A percentile compares a stretch with the other conserved stretches of the same genome.
Conservation (phyloP, 2,888 invertebrate genomes). For the Pseudococcus longispinus region DNA sequence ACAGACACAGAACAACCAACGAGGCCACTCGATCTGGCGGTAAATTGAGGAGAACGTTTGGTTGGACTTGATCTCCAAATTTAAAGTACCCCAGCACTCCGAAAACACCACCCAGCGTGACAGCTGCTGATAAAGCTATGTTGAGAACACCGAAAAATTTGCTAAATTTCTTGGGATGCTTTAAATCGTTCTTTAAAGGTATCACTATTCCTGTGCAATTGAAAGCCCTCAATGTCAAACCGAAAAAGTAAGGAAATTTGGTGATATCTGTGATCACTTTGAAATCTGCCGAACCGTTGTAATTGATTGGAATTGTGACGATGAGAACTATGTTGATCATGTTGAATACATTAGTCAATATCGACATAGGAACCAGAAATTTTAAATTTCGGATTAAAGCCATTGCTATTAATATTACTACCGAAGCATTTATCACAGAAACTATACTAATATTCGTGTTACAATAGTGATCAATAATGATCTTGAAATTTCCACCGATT, state of each 20-base stretch:
- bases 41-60: conserved; percentile 87
- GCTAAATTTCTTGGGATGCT: conserved; percentile 80
- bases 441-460: background rate
- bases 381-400: background rate
- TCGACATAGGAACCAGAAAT: conserved; percentile 10
- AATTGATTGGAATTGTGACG: background rate
- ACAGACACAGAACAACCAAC: background rate
- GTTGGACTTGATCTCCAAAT: conserved; percentile 75
- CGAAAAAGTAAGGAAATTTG: conserved; percentile 89
- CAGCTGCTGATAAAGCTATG: conserved; percentile 78
- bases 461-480: background rate
- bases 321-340: background rate
- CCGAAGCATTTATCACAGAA: background rate
- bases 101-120: conserved; percentile 81
- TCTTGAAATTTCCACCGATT: background rate
- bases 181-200: conserved; percentile 94
- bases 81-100: conserved; percentile 90
- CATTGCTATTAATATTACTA: background rate
- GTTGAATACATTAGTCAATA: background rate
- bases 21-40: conserved; percentile 63
- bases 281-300: conserved; percentile 68
- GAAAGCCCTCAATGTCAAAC: conserved; percentile 92
- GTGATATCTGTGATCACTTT: background rate
- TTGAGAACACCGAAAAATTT: conserved; percentile 84
- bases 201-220: conserved; percentile 92